phyloP scores from a whole-genome alignment of 2,797 vertebrate genomes.

The Rhincodon typus region DNA sequence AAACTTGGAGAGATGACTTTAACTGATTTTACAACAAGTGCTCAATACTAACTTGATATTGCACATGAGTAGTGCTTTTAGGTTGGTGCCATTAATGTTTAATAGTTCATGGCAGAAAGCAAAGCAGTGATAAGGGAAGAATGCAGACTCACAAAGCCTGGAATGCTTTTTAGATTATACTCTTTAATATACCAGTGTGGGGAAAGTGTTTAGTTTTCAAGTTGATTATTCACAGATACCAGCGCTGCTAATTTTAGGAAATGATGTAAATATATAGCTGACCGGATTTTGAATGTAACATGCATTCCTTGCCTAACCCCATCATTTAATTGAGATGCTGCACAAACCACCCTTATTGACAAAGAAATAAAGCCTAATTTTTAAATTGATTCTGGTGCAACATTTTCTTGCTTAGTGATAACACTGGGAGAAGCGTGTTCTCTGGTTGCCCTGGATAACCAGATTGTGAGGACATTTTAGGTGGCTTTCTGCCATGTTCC shows the following conservation, averaged over 20 bases:
- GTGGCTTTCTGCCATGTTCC: background rate
- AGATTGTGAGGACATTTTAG: background rate
- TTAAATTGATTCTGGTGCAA: background rate
- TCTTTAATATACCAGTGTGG: background rate
- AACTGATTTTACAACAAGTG: background rate
- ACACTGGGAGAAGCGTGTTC: background rate
- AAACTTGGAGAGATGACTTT: background rate
- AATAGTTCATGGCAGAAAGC: conserved; percentile 6
- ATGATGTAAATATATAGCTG: background rate
- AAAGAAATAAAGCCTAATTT: background rate
- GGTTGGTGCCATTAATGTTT: background rate
- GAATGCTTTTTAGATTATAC: conserved; percentile 25
- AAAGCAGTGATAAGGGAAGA: background rate
- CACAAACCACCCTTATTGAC: background rate
- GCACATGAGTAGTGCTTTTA: conserved; percentile 16
- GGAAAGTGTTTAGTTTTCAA: background rate
- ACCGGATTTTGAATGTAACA: background rate
- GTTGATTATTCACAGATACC: conserved; percentile 7
- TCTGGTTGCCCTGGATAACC: background rate
- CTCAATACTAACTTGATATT: conserved; percentile 21
- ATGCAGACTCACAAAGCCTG: background rate
- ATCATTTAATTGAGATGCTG: background rate
- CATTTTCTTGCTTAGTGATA: background rate
- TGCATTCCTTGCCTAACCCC: background rate
- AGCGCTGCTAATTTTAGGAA: background rate